Evolutionary conservation across 2,113 vertebrate species (phyloP).

Genomic region (Calypte anna): DNA sequence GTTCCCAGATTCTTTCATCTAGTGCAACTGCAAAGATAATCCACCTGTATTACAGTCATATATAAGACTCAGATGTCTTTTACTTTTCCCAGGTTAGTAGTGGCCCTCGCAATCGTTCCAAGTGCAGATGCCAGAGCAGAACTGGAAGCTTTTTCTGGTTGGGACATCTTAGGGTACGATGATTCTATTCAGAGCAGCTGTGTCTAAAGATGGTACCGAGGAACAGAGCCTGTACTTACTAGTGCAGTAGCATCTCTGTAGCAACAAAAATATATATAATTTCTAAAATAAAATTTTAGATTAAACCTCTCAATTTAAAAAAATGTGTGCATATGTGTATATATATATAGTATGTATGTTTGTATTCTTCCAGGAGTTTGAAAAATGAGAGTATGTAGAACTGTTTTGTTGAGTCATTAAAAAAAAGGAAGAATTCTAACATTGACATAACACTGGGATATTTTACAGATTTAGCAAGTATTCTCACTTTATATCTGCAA

Average conservation of each 20-base stretch:
- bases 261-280: not conserved
- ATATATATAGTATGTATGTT: not conserved
- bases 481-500: not conserved
- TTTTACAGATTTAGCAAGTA: not conserved
- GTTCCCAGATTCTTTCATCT: not conserved
- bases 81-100: not conserved
- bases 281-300: not conserved
- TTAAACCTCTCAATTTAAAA: not conserved
- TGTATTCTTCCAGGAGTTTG: not conserved
- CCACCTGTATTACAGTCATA: not conserved
- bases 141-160: not conserved
- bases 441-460: not conserved
- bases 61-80: not conserved
- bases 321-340: fast-evolving
- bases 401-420: not conserved
- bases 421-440: not conserved
- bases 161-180: not conserved
- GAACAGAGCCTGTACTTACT: not conserved
- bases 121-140: not conserved
- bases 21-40: not conserved
- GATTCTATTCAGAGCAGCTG: not conserved
- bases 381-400: not conserved
- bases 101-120: not conserved
- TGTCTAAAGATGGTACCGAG: not conserved
- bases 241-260: not conserved